Conservation (phyloP, 1,140 invertebrate genomes). For the Drosophila aff. region DNA sequence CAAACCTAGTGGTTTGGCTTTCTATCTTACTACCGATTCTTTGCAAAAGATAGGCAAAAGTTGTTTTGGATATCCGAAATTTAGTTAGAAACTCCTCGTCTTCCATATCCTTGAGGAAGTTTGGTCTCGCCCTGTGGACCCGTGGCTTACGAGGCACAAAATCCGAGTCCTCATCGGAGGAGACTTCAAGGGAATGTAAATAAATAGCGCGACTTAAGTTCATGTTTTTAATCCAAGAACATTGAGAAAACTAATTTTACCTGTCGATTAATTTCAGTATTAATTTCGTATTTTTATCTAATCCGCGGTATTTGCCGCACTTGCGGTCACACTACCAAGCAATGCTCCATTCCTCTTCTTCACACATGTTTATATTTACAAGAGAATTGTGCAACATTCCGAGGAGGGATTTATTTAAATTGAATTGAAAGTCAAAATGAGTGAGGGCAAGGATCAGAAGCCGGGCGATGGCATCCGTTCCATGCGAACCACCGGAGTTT, state of each 20-base stretch:
- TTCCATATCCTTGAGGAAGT: too few species aligned
- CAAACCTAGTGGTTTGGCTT: not conserved
- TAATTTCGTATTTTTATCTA: not conserved
- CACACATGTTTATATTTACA: constrained; percentile 56
- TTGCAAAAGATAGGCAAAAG: too few species aligned
- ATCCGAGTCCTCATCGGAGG: too few species aligned
- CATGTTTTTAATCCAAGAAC: not conserved
- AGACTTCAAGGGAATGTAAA: not conserved
- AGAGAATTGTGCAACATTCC: constrained; percentile 61
- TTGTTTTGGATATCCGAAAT: too few species aligned
- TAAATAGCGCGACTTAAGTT: constrained; percentile 5
- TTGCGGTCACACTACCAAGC: constrained; percentile 15
- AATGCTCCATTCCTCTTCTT: not conserved
- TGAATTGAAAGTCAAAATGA: constrained; percentile 32
- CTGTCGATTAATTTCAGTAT: not conserved
- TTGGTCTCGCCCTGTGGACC: not conserved
- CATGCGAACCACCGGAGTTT: constrained; percentile 89
- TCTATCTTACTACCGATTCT: not conserved
- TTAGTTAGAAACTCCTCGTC: too few species aligned
- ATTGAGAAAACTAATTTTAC: not conserved
- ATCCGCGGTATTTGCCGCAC: not conserved
- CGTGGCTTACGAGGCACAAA: not conserved
- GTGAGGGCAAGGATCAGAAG: constrained; percentile 38
- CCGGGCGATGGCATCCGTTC: constrained; percentile 93
- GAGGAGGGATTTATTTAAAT: not conserved